A percentile compares a stretch with the other conserved stretches of the same genome.
Evolutionary conservation across 2,113 vertebrate genomes (phyloP).

Genomic region (Chroicocephalus ridibundus): DNA sequence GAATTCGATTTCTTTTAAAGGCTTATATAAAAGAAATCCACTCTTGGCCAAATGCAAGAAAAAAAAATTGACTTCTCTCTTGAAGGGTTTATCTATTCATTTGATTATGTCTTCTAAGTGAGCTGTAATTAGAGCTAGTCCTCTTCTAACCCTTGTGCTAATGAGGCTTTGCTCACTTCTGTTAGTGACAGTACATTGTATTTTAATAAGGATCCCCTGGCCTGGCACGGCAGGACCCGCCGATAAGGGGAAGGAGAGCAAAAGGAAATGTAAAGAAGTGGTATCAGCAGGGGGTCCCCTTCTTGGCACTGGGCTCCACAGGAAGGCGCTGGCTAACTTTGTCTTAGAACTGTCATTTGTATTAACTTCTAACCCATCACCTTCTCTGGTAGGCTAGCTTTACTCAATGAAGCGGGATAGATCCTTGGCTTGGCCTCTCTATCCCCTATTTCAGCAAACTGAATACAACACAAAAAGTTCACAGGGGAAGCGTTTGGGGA

Average conservation of each 20-base stretch:
- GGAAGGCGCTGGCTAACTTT: conserved; percentile 63
- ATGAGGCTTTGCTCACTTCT: conserved; percentile 69
- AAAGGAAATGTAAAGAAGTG: conserved; percentile 59
- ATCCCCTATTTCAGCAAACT: conserved; percentile 62
- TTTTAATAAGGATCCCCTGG: conserved; percentile 53
- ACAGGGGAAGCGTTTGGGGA: conserved; percentile 68
- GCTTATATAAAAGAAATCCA: background rate
- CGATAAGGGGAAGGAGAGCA: conserved; percentile 59
- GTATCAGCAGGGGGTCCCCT: conserved; percentile 60
- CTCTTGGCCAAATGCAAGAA: background rate
- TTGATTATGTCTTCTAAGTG: conserved; percentile 39
- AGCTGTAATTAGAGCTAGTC: conserved; percentile 58
- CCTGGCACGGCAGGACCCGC: conserved; percentile 16
- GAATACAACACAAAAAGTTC: conserved; percentile 80
- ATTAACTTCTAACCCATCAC: conserved; percentile 81
- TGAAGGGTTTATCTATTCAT: conserved; percentile 49
- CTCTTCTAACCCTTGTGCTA: conserved; percentile 50
- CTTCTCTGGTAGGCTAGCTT: conserved; percentile 65
- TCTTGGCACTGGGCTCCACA: conserved; percentile 52
- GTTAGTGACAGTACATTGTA: conserved; percentile 63
- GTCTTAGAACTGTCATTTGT: conserved; percentile 75
- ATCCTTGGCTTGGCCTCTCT: conserved; percentile 72
- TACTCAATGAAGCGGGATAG: conserved; percentile 74
- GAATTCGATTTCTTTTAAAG: background rate
- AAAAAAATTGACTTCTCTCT: conserved; percentile 50